Base-by-base conservation (phyloP, 1,140 invertebrate genomes). In the Drosophila fuyamai region DNA sequence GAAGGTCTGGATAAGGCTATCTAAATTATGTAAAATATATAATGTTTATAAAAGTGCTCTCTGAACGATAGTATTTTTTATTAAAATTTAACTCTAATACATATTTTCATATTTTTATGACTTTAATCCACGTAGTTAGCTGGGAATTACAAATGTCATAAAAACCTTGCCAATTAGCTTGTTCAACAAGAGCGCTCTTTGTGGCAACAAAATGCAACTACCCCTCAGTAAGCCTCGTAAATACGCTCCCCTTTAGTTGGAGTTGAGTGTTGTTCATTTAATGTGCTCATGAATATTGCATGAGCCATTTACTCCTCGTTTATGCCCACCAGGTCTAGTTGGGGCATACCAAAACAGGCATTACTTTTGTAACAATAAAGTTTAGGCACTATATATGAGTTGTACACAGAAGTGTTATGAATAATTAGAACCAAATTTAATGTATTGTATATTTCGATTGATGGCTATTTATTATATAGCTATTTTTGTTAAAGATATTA, bases 261-360 rank as follows among this genome's bases (percentile, higher is more conserved):
- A 32, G 67, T 41, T 51, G 56, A 50, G 55, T 62, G 81, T 70
- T 68, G 47, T 48, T 83, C 79, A 73, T 88, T 86, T 86, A 88
- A 86, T 86, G 83, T 73, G 63, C 67, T 80, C 76, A 88, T 86
- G 72, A 56, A 86, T 86, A 88, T 83, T 86, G 71, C 41, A 86
- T 83, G 47, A 79, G 81, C 71, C 72, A 77, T 83, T 88, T 86
- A 79, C 76, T 61, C 71, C 65, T 62, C 38, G 43, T 36, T 60
- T 50, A 9, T 57, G 23, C 23, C 23, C 23, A 23, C 23, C 23
- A 55, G n/a, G 38, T 47, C 58, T 40, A 72, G 36, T 44, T 36
- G 23, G 32, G 54, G 46, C 44, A 50, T 50, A 38, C 14, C 9
- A 4, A 9, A 53, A 14, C 13, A 13, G n/a, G n/a, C 14, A 53